These are phyloP conservation scores for Pachymerium ferrugineum DNA, from an alignment of 2,888 invertebrate species.

Conservation along the genomic window DNA sequence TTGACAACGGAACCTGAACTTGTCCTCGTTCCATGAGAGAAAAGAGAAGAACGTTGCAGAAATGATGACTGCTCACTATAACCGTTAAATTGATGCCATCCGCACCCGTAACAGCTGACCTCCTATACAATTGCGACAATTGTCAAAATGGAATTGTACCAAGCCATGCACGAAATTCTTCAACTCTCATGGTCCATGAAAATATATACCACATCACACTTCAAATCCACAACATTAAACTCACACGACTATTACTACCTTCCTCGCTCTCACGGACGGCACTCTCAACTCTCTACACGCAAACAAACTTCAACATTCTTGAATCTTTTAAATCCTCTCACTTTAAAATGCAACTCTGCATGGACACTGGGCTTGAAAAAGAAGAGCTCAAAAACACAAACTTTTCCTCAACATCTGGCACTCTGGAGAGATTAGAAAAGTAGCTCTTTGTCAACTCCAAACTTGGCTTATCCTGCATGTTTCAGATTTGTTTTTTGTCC, in stretches of 20 bases:
- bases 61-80: conserved; percentile 2
- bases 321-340: background rate
- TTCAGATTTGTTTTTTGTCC: background rate
- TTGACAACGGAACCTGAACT: conserved; percentile 4
- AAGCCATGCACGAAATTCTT: conserved; percentile 6
- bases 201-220: conserved; percentile 1
- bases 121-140: background rate
- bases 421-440: background rate
- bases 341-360: background rate
- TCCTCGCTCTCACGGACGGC: background rate
- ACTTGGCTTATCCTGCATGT: background rate
- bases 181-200: conserved; percentile 9
- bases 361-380: background rate
- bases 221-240: conserved; percentile 3
- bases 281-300: background rate
- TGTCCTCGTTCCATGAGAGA: background rate
- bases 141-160: background rate
- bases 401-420: background rate
- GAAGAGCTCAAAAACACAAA: background rate
- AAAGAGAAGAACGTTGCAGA: background rate
- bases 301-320: background rate
- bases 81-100: conserved; percentile 1
- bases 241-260: too few relatives aligned
- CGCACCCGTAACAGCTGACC: background rate
- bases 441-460: background rate